Base-by-base conservation (phyloP, 1,140 invertebrate species). In the Paralvinella palmiformis region DNA sequence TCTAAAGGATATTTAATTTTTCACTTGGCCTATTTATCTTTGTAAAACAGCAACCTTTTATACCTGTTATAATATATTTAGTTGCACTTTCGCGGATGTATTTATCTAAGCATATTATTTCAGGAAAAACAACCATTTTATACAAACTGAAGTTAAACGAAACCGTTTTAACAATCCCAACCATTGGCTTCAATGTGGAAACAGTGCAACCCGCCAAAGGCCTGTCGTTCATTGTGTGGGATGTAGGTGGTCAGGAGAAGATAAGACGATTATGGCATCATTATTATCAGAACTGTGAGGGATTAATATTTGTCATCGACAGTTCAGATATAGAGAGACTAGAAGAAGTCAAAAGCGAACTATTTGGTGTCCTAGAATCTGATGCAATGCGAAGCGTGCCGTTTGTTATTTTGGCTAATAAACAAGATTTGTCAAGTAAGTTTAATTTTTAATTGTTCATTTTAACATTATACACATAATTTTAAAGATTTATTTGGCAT, bases 81-180 rank as follows among this genome's bases (percentile, higher is more conserved):
- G n/a, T n/a, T n/a, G n/a, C n/a, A n/a, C n/a, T n/a, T n/a, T n/a
- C n/a, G n/a, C n/a, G n/a, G n/a, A n/a, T 37, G 27, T 10, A 58
- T 57, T 32, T 57, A 29, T 48, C 2, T 56, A 36, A 48, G 22
- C 62, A n/a, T n/a, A 53, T 53, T 75, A 13, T 53, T 57, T 36
- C 27, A 57, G 75, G 77, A 4, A 80, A 80, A 59, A 79, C 77
- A 10, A 98, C 95, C 83, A 97, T 98, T 83, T 86, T 98, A 84
- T 98, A 98, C 87, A 98, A 98, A 88, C 87, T 98, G 79, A 98
- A 98, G 88, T 87, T 98, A 86, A 94, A 94, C 53, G 75, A 81
- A 58, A 70, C 66, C 24, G 73, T 81, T 6, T 59, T 50, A 22
- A 77, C 77, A 2, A 78, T 80, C 41, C 81, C 80, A 10, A 83